These are phyloP conservation scores for Buceros bicornis DNA, from an alignment of 2,797 vertebrate species.

Conservation along the genomic window DNA sequence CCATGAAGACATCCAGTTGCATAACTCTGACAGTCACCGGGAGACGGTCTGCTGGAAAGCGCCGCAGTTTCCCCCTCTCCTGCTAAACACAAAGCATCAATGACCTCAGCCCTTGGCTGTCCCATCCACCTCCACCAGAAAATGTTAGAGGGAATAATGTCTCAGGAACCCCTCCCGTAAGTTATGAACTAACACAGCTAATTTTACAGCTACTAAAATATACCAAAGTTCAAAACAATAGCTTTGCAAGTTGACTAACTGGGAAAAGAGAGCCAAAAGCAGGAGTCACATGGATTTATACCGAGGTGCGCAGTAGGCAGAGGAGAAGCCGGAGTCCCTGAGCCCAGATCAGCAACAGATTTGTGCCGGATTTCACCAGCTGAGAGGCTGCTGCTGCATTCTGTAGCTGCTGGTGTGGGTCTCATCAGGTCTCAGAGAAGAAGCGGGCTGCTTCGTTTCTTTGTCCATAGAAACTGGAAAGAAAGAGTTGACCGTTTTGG, in stretches of 20 bases:
- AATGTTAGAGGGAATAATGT: not conserved
- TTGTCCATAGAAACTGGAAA: not conserved
- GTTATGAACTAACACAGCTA: not conserved
- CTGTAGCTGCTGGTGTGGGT: not conserved
- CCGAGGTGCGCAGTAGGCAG: not conserved
- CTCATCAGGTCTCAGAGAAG: conserved; percentile 27
- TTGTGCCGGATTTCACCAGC: not conserved
- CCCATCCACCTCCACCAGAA: conserved; percentile 12
- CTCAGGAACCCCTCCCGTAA: not conserved
- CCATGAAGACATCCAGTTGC: not conserved
- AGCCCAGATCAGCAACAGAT: not conserved
- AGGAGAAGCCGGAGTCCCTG: not conserved
- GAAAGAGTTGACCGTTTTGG: conserved; percentile 15
- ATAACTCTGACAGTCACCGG: not conserved
- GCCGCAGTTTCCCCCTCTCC: not conserved
- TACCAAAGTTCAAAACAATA: not conserved
- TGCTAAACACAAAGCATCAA: not conserved
- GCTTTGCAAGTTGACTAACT: not conserved
- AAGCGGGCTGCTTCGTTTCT: not conserved
- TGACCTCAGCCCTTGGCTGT: conserved; percentile 44
- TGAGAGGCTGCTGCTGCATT: not conserved
- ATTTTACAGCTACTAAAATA: conserved; percentile 31
- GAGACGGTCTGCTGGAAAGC: not conserved
- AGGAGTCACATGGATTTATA: not conserved
- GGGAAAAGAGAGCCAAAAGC: not conserved